phyloP scores from a whole-genome alignment of 1,140 invertebrate genomes.

The Drosophila sproati region DNA sequence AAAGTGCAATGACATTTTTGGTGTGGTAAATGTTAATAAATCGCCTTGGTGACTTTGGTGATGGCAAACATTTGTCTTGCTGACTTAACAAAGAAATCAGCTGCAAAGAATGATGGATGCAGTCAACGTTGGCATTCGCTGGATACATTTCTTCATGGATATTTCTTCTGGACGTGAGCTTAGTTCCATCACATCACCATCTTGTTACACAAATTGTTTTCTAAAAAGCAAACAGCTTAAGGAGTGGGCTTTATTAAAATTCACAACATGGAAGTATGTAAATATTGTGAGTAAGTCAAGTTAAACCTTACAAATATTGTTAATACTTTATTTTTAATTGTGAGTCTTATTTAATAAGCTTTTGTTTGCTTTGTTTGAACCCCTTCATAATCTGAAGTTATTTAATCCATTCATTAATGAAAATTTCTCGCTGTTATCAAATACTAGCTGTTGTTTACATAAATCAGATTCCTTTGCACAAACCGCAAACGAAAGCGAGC shows the following conservation, averaged over 20 bases:
- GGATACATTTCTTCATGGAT: background rate
- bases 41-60: background rate
- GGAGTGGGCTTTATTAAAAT: too few relatives aligned
- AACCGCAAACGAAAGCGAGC: conserved; percentile 16
- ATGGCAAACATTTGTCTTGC: conserved; percentile 6
- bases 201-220: too few relatives aligned
- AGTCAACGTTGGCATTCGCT: background rate
- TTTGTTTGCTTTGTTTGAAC: conserved; percentile 3
- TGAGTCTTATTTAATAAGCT: background rate
- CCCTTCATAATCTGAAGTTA: background rate
- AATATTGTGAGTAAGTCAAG: background rate
- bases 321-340: background rate
- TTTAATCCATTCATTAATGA: conserved; percentile 29
- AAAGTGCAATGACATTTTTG: conserved; percentile 11
- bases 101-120: conserved; percentile 28
- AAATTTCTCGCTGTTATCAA: conserved; percentile 33
- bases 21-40: conserved; percentile 8
- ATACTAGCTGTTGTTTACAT: conserved; percentile 58
- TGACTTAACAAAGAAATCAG: conserved; percentile 7
- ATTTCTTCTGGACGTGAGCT: too few relatives aligned
- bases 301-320: background rate
- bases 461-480: conserved; percentile 51
- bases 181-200: too few relatives aligned
- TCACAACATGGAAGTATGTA: background rate
- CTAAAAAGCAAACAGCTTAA: too few relatives aligned